A percentile compares a stretch with the other conserved stretches of the same genome.
Evolutionary conservation across 1,140 invertebrate genomes (phyloP).

Genomic region (Drosophila murphyi): DNA sequence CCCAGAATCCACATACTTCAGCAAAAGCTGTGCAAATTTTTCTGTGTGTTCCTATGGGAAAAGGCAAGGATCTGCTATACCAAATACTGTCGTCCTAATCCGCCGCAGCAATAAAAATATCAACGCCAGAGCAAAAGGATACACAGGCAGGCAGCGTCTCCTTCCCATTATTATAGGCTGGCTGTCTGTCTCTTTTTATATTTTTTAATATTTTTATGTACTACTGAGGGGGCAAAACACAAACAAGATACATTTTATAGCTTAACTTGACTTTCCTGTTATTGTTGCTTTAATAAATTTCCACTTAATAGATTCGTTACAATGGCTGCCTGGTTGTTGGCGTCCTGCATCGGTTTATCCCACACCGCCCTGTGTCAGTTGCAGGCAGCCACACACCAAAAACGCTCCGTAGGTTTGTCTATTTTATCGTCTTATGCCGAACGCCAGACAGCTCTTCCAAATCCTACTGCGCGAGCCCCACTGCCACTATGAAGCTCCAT

Average conservation of each 20-base stretch:
- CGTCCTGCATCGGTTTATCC: background rate
- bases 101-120: slow-evolving; percentile 73
- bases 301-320: slow-evolving; percentile 81
- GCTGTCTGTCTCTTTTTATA: slow-evolving; percentile 13
- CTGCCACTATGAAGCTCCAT: slow-evolving; percentile 18
- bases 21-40: slow-evolving; percentile 56
- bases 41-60: slow-evolving; percentile 6
- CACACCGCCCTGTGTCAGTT: background rate
- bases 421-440: slow-evolving; percentile 63
- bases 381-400: slow-evolving; percentile 14
- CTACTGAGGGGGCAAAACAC: slow-evolving; percentile 24
- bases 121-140: slow-evolving; percentile 53
- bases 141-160: slow-evolving; percentile 26
- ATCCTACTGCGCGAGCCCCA: background rate
- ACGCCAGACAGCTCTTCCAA: slow-evolving; percentile 31
- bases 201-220: slow-evolving; percentile 80
- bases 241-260: slow-evolving; percentile 69
- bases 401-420: slow-evolving; percentile 57
- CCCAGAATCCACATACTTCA: slow-evolving; percentile 37
- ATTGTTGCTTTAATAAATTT: slow-evolving; percentile 75
- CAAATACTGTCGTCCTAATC: slow-evolving; percentile 56
- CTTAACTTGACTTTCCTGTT: slow-evolving; percentile 45
- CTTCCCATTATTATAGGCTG: slow-evolving; percentile 49
- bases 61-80: slow-evolving; percentile 30
- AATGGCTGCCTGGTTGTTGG: slow-evolving; percentile 48